These are phyloP conservation scores for Muscidifurax raptorellus DNA, from an alignment of 1,140 invertebrate species.

Conservation along the genomic window DNA sequence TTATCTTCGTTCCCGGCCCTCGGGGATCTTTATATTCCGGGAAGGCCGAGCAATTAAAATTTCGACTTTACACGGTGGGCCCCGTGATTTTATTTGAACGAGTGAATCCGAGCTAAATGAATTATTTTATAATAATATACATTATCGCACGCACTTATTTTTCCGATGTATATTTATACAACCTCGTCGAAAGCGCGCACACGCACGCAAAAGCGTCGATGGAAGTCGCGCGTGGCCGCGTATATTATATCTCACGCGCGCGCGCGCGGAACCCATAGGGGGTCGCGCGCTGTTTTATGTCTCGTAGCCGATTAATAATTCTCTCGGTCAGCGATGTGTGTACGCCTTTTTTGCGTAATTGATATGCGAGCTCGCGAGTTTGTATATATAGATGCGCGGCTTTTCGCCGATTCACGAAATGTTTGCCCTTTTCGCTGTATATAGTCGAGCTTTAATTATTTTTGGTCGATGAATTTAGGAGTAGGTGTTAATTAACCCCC, in stretches of 20 bases:
- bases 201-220: constrained; percentile 41
- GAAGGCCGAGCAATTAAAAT: background rate
- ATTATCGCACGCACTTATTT: no score
- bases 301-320: constrained; percentile 75
- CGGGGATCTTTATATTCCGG: background rate
- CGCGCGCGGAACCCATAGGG: constrained; percentile 62
- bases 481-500: background rate
- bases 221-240: constrained; percentile 72
- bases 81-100: no score
- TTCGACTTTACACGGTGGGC: background rate
- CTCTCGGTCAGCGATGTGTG: constrained; percentile 50
- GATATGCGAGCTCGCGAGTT: background rate
- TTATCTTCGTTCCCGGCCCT: constrained; percentile 50
- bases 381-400: no score
- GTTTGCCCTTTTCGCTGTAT: no score
- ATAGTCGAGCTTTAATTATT: background rate
- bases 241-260: constrained; percentile 64
- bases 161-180: background rate
- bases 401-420: no score
- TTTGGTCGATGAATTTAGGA: background rate
- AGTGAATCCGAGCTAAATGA: no score
- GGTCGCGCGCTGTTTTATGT: constrained; percentile 73
- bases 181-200: background rate
- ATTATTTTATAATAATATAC: no score
- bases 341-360: background rate